A percentile compares a stretch with the other conserved stretches of the same genome.
phyloP scores from a whole-genome alignment of 2,113 vertebrate species.

The Oreochromis aureus region DNA sequence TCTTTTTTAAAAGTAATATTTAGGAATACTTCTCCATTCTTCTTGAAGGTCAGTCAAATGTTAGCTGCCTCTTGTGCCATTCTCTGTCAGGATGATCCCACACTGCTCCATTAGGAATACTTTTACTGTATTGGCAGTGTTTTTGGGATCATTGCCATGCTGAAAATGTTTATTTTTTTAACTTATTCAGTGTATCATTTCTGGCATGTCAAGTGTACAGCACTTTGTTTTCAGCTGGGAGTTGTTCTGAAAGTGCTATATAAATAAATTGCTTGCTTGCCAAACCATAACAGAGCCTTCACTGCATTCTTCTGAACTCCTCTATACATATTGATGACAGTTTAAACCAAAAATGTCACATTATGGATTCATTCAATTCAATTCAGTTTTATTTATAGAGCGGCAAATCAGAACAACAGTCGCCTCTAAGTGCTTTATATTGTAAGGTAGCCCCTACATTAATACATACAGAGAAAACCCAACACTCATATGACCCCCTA shows the following conservation, averaged over 20 bases:
- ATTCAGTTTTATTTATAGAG: background rate
- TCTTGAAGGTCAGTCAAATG: background rate
- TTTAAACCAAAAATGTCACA: background rate
- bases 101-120: background rate
- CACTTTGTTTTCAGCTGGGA: background rate
- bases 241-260: background rate
- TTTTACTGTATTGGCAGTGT: background rate
- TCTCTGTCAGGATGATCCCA: background rate
- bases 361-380: background rate
- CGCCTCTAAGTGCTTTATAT: background rate
- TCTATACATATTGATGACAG: background rate
- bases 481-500: no score
- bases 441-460: background rate
- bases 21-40: background rate
- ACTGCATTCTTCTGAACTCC: background rate
- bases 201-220: no score
- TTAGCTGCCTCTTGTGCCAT: background rate
- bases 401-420: background rate
- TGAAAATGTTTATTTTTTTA: background rate
- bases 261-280: background rate
- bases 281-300: background rate
- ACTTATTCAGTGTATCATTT: background rate
- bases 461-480: no score
- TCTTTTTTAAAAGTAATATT: background rate
- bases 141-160: accelerated